Evolutionary conservation across 2,113 vertebrate genomes (phyloP).

Genomic region (Platichthys stellatus): DNA sequence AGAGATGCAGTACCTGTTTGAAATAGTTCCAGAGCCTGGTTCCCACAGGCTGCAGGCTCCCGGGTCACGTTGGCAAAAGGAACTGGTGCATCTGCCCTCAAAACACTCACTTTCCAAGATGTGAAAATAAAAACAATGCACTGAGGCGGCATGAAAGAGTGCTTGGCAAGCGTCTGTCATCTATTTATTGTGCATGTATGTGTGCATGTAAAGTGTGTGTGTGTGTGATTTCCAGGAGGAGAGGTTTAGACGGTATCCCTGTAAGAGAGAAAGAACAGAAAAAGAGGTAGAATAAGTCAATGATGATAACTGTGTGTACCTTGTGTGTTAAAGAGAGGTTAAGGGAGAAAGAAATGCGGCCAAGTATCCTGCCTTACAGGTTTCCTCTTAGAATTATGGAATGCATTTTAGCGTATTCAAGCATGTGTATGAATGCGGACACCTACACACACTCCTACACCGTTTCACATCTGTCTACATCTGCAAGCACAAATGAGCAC

Average conservation of each 20-base stretch:
- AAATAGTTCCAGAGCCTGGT: constrained; percentile 40
- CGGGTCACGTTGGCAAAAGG: constrained; percentile 54
- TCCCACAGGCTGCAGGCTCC: constrained; percentile 41
- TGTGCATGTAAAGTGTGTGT: background rate
- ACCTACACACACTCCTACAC: constrained; percentile 56
- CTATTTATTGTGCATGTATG: constrained; percentile 30
- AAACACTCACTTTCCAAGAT: constrained; percentile 46
- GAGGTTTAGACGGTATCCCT: constrained; percentile 71
- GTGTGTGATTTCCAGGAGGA: constrained; percentile 43
- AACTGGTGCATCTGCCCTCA: constrained; percentile 55
- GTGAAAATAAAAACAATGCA: constrained; percentile 69
- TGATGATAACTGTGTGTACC: background rate
- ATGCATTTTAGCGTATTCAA: constrained; percentile 40
- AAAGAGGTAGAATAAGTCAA: constrained; percentile 30
- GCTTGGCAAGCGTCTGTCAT: constrained; percentile 63
- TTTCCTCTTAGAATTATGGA: constrained; percentile 14
- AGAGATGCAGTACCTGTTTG: constrained; percentile 39
- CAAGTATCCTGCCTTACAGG: background rate
- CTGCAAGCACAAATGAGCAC: constrained; percentile 37
- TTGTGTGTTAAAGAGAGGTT: background rate
- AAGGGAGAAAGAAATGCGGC: background rate
- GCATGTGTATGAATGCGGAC: constrained; percentile 34
- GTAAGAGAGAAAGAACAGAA: constrained; percentile 57
- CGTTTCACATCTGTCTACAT: constrained; percentile 49
- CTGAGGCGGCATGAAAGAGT: constrained; percentile 62